A percentile compares a stretch with the other conserved stretches of the same genome.
phyloP scores from a whole-genome alignment of 2,113 vertebrate species.

The Kryptolebias marmoratus region DNA sequence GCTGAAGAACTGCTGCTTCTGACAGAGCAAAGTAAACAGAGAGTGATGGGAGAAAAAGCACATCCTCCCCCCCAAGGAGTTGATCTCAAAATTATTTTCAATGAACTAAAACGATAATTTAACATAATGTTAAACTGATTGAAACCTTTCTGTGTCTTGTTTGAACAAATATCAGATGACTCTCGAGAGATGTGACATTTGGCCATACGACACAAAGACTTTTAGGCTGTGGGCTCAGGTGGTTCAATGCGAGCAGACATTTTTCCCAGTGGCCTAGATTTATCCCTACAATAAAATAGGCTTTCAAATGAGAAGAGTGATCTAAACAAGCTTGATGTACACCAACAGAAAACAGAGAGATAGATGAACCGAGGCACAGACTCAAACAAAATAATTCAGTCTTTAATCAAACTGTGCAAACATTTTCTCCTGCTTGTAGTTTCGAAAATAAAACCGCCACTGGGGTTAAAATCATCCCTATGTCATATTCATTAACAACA shows the following conservation, averaged over 20 bases:
- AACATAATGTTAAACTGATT: not conserved
- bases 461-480: too few species aligned
- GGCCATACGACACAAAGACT: too few species aligned
- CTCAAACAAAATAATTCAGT: too few species aligned
- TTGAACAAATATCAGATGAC: not conserved
- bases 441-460: too few species aligned
- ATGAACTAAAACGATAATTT: not conserved
- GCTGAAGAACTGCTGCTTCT: not conserved
- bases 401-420: too few species aligned
- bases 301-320: not conserved
- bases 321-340: not conserved
- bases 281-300: not conserved
- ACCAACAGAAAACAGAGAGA: too few species aligned
- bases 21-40: not conserved
- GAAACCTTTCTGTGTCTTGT: not conserved
- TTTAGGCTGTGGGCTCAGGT: not conserved
- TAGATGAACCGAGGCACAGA: too few species aligned
- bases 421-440: too few species aligned
- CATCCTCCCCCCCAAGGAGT: not conserved
- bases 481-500: too few species aligned
- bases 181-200: too few species aligned
- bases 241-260: not conserved
- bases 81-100: not conserved
- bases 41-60: not conserved
- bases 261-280: not conserved